phyloP scores from a whole-genome alignment of 2,113 vertebrate genomes.

The Podarcis muralis region DNA sequence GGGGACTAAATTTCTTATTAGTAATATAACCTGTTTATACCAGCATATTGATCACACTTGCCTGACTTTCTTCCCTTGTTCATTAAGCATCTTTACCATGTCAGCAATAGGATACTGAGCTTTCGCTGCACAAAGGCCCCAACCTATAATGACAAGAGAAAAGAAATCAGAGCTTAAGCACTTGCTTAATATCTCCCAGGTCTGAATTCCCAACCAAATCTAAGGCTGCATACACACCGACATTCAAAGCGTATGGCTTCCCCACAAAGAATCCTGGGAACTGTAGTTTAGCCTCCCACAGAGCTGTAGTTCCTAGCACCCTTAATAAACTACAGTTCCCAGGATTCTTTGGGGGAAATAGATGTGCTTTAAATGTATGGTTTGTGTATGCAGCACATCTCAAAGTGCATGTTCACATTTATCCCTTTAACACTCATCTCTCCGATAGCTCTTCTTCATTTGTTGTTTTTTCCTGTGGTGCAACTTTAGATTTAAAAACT shows the following conservation, averaged over 20 bases:
- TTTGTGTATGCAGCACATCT: too few relatives aligned
- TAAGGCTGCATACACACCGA: neutral
- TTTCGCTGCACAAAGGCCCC: slow-evolving; percentile 83
- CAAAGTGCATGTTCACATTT: neutral
- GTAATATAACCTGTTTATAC: neutral
- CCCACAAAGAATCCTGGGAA: too few relatives aligned
- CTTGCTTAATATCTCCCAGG: neutral
- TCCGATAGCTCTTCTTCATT: too few relatives aligned
- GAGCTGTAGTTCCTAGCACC: too few relatives aligned
- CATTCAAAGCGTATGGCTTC: neutral
- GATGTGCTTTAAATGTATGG: too few relatives aligned
- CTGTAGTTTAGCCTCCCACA: too few relatives aligned
- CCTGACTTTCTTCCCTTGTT: slow-evolving; percentile 80
- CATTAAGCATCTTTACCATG: slow-evolving; percentile 83
- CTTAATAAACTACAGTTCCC: too few relatives aligned
- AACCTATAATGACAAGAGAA: slow-evolving; percentile 60
- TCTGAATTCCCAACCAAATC: neutral
- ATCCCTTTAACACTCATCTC: neutral
- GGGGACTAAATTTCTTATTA: neutral
- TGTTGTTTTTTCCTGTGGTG: neutral
- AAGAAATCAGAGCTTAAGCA: neutral
- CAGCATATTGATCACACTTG: slow-evolving; percentile 28
- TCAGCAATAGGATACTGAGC: slow-evolving; percentile 84
- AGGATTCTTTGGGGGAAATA: too few relatives aligned
- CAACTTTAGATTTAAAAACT: neutral